Evolutionary conservation across 64 coral and sea anemone genomes (phyloP).

Genomic region (Montipora efflorescens): DNA sequence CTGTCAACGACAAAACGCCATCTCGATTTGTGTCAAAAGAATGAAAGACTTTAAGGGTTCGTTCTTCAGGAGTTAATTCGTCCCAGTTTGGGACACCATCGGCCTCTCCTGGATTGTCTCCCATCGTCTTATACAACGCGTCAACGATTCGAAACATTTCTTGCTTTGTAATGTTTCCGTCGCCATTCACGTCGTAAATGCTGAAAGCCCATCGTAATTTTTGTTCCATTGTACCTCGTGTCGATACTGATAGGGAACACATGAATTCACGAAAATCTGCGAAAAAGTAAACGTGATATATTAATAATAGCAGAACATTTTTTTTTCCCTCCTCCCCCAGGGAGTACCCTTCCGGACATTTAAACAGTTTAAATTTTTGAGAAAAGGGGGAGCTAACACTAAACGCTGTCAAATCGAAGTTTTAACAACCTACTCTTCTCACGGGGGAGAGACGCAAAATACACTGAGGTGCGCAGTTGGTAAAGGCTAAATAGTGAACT

Average conservation of each 20-base stretch:
- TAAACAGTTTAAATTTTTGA: too few species aligned
- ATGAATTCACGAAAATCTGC: conserved; percentile 99
- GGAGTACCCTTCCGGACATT: too few species aligned
- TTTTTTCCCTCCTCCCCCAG: too few species aligned
- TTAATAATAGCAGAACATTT: too few species aligned
- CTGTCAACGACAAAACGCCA: conserved; percentile 88
- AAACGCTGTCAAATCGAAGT: too few species aligned
- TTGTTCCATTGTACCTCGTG: conserved; percentile 96
- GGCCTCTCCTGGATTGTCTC: conserved; percentile 72
- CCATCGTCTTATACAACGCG: conserved; percentile 84
- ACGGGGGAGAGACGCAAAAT: too few species aligned
- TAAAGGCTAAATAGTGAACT: too few species aligned
- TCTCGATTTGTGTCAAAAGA: conserved; percentile 95
- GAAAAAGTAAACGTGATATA: not conserved
- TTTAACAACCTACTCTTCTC: too few species aligned
- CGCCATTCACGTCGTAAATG: conserved; percentile 96
- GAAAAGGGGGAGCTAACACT: too few species aligned
- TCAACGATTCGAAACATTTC: conserved; percentile 98
- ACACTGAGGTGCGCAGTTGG: too few species aligned
- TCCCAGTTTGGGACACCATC: conserved; percentile 74
- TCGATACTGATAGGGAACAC: conserved; percentile 96
- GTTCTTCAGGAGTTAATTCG: conserved; percentile 84
- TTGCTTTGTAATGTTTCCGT: conserved; percentile 94
- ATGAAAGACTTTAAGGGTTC: conserved; percentile 91
- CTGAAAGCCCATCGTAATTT: conserved; percentile 96